These are phyloP conservation scores for Limenitis camilla DNA, from an alignment of 2,888 invertebrate genomes.

Conservation along the genomic window DNA sequence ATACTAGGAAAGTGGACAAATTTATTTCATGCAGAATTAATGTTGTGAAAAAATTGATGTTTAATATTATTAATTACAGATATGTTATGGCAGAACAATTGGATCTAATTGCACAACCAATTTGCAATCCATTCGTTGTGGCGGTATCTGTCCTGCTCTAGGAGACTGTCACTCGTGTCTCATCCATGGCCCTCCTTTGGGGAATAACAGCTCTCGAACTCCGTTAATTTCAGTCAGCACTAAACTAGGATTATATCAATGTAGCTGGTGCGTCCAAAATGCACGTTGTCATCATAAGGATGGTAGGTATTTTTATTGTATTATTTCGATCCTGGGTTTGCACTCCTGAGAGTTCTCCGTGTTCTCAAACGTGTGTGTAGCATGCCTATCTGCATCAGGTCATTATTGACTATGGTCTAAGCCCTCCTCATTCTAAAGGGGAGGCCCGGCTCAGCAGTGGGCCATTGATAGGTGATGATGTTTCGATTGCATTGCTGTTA, in stretches of 20 bases:
- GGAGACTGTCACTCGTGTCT: conserved; percentile 93
- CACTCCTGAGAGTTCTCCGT: no score
- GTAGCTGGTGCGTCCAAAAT: conserved; percentile 95
- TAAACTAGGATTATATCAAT: conserved; percentile 85
- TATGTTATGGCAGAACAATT: conserved; percentile 87
- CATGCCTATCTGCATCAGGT: no score
- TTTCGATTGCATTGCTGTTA: background rate
- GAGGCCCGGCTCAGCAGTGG: no score
- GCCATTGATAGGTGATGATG: no score
- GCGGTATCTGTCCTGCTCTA: conserved; percentile 91
- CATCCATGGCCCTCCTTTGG: conserved; percentile 81
- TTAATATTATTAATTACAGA: conserved; percentile 43
- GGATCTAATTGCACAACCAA: conserved; percentile 94
- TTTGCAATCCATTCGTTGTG: conserved; percentile 89
- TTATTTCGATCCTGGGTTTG: no score
- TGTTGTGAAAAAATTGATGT: background rate
- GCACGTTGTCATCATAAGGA: conserved; percentile 91
- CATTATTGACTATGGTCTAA: no score
- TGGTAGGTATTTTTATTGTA: conserved; percentile 63
- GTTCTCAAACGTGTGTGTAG: no score
- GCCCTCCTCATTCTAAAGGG: no score
- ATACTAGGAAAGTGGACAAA: background rate
- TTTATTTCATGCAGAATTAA: background rate
- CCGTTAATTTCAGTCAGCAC: conserved; percentile 78
- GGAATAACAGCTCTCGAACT: conserved; percentile 45